Evolutionary conservation across 2,888 invertebrate species (phyloP).

Genomic region (Abscondita cerata): DNA sequence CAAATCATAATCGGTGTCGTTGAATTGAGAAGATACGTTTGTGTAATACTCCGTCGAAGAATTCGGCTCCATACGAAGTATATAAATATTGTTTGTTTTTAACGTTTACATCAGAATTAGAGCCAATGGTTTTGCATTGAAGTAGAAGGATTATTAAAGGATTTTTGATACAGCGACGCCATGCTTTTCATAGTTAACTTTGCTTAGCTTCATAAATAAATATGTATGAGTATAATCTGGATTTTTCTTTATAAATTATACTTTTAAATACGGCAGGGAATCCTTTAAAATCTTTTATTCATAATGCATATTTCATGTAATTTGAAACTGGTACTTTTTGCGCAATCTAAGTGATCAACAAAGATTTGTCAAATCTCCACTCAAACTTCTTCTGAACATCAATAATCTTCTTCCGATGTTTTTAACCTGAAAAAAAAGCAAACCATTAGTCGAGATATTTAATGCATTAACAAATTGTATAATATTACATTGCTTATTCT

Average conservation of each 20-base stretch:
- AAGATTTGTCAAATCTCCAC: too few species aligned
- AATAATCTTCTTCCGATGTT: too few species aligned
- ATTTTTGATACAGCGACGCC: slow-evolving; percentile 16
- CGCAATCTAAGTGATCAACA: too few species aligned
- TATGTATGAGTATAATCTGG: slow-evolving; percentile 43
- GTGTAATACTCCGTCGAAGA: slow-evolving; percentile 42
- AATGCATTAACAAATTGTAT: too few species aligned
- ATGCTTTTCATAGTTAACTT: slow-evolving; percentile 19
- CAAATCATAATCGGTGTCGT: slow-evolving; percentile 45
- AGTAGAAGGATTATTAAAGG: slow-evolving; percentile 1
- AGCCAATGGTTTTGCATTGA: slow-evolving; percentile 3
- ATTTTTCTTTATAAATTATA: slow-evolving; percentile 40
- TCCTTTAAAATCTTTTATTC: slow-evolving; percentile 42
- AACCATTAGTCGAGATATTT: too few species aligned
- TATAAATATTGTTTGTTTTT: not conserved
- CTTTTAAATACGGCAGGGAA: slow-evolving; percentile 40
- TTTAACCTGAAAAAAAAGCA: too few species aligned
- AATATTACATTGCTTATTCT: too few species aligned
- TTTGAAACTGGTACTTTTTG: not conserved
- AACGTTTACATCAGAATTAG: not conserved
- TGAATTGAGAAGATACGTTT: slow-evolving; percentile 40
- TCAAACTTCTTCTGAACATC: too few species aligned
- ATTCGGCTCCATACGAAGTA: slow-evolving; percentile 58
- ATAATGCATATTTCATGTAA: slow-evolving; percentile 16
- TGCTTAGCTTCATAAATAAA: slow-evolving; percentile 36